These are phyloP conservation scores for Achroia grisella DNA, from an alignment of 1,140 invertebrate genomes.

Conservation along the genomic window DNA sequence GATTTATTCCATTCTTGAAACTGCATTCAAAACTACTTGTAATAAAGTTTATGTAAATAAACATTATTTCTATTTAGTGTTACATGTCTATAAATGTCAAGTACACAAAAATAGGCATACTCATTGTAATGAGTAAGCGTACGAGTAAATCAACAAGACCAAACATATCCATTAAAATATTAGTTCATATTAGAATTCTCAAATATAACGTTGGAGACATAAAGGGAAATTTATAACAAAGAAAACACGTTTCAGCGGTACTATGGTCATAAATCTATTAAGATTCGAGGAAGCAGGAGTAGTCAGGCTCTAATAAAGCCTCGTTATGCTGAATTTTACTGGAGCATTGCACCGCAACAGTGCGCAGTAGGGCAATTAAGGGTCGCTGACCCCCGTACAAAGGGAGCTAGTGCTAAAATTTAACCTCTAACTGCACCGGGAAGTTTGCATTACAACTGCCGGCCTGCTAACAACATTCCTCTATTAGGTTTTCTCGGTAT, in stretches of 20 bases:
- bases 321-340: slow-evolving; percentile 70
- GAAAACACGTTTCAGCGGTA: no score
- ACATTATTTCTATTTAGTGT: no score
- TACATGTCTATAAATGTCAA: no score
- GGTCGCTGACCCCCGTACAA: slow-evolving; percentile 47
- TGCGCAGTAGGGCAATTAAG: slow-evolving; percentile 57
- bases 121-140: slow-evolving; percentile 4
- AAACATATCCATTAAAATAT: no score
- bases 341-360: slow-evolving; percentile 59
- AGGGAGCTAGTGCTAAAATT: slow-evolving; percentile 42
- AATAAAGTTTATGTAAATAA: no score
- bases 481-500: no score
- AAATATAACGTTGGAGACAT: no score
- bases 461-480: no score
- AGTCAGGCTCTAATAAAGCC: slow-evolving; percentile 59
- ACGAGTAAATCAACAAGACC: not conserved
- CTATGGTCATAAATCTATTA: slow-evolving; percentile 15
- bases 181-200: no score
- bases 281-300: slow-evolving; percentile 35
- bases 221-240: no score
- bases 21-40: no score
- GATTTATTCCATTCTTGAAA: no score
- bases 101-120: not conserved
- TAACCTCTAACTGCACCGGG: slow-evolving; percentile 25
- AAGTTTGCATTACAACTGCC: slow-evolving; percentile 8